Evolutionary conservation across 1,140 invertebrate genomes (phyloP).

Genomic region (Bombus picipes): DNA sequence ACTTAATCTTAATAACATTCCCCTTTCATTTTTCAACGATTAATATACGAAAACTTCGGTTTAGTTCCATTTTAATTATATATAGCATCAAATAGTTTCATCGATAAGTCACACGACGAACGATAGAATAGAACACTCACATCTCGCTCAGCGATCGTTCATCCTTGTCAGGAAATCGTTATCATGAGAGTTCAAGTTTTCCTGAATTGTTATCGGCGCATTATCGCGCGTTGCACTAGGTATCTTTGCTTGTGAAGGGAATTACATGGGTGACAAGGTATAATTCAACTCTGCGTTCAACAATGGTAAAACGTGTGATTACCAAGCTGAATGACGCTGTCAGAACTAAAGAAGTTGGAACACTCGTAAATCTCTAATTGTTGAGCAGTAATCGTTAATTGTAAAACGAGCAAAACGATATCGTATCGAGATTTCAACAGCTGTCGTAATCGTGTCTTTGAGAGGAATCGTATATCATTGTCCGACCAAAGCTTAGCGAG

Average conservation of each 20-base stretch:
- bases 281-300: neutral
- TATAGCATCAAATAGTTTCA: neutral
- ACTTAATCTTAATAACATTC: too few species aligned
- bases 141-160: neutral
- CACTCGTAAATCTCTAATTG: conserved; percentile 25
- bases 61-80: neutral
- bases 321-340: neutral
- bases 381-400: conserved; percentile 1
- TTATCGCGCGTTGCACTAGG: neutral
- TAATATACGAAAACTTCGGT: neutral
- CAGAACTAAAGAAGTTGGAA: neutral
- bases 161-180: conserved; percentile 3
- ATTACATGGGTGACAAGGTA: too few species aligned
- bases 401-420: neutral
- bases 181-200: too few species aligned
- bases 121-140: neutral
- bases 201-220: neutral
- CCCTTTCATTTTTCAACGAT: neutral
- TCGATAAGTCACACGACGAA: neutral
- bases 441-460: conserved; percentile 33
- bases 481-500: conserved; percentile 30
- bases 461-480: conserved; percentile 55
- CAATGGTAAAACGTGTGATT: neutral
- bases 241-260: neutral
- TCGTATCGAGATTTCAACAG: conserved; percentile 18